phyloP scores from a whole-genome alignment of 2,113 vertebrate genomes.

The Notechis scutatus region DNA sequence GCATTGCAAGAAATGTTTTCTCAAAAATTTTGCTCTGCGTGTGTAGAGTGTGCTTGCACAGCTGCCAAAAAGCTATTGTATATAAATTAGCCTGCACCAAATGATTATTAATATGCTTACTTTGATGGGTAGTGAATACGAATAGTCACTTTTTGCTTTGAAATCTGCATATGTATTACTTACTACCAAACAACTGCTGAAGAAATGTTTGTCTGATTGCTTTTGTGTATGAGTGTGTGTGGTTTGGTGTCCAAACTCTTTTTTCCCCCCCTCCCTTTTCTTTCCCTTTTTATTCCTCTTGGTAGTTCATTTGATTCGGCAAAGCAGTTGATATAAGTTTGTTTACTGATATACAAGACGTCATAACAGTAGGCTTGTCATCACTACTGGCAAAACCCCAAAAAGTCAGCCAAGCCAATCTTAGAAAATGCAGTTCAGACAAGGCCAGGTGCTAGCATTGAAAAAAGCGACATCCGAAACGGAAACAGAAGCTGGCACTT shows the following conservation, averaged over 20 bases:
- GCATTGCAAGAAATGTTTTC: neutral
- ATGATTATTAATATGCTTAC: neutral
- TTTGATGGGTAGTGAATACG: neutral
- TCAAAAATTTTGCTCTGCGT: neutral
- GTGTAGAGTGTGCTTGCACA: neutral
- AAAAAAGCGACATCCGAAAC: neutral
- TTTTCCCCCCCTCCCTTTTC: accelerated
- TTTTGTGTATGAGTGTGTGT: too few species aligned
- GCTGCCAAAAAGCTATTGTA: neutral
- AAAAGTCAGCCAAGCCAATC: neutral
- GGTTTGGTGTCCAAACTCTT: neutral
- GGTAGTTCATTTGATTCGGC: neutral
- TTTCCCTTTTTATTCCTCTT: neutral
- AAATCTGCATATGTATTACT: neutral
- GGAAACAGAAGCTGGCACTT: neutral
- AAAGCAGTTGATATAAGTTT: neutral
- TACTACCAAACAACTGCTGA: neutral
- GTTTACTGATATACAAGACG: neutral
- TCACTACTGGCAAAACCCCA: neutral
- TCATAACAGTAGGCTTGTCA: neutral
- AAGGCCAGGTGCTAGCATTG: neutral
- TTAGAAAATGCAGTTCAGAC: neutral
- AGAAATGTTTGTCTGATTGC: neutral
- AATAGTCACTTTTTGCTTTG: neutral
- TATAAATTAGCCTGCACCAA: neutral